Evolutionary conservation across 2,113 vertebrate species (phyloP).

Genomic region (Vulpes vulpes): DNA sequence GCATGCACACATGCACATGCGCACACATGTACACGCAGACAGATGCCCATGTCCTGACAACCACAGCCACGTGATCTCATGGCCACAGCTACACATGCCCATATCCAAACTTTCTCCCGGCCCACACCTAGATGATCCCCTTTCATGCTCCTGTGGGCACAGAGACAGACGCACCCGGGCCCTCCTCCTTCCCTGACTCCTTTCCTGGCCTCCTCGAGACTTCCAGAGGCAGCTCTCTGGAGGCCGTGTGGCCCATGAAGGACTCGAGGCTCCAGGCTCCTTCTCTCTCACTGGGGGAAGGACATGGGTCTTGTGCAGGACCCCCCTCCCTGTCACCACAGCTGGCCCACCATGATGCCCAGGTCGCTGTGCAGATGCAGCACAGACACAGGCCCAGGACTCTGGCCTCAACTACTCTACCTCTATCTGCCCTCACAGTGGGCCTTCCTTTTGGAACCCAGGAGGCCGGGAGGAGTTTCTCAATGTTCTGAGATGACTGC

Average conservation of each 20-base stretch:
- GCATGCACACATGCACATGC: neutral
- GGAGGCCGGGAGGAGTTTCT: neutral
- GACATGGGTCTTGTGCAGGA: neutral
- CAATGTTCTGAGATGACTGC: neutral
- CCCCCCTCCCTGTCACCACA: rapidly evolving
- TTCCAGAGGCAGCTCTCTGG: neutral
- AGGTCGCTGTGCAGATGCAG: neutral
- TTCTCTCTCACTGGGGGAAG: neutral
- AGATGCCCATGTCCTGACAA: neutral
- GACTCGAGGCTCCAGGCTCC: neutral
- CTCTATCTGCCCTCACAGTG: rapidly evolving
- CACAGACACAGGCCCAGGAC: neutral
- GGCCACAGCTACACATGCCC: neutral
- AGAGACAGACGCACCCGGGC: rapidly evolving
- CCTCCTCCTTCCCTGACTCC: neutral
- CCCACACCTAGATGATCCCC: neutral
- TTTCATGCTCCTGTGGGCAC: neutral
- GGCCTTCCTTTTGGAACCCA: neutral
- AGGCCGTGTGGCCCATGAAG: neutral
- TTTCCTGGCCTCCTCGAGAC: too few relatives aligned
- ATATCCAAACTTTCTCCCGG: rapidly evolving
- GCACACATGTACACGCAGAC: neutral
- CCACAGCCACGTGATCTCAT: neutral
- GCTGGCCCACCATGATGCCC: rapidly evolving
- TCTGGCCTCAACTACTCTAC: neutral